Percentiles rank a stretch among this genome's conserved stretches.
Evolutionary conservation across 2,113 vertebrate species (phyloP).

Genomic region (Ornithorhynchus anatinus): DNA sequence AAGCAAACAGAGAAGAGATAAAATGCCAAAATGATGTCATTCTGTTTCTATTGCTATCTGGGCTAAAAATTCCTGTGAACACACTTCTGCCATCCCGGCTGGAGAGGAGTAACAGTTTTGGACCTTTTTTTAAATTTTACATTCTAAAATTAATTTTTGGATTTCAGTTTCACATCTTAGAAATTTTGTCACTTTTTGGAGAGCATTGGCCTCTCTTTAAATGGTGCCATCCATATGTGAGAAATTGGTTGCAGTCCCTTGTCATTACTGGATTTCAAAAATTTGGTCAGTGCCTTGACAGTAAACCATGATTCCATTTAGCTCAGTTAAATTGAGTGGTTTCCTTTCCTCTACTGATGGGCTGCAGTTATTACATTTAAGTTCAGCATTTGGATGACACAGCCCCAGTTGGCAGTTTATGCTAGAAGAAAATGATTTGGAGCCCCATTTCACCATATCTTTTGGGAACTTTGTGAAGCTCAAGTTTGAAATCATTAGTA

Average conservation of each 20-base stretch:
- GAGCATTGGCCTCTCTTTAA: no score
- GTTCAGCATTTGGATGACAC: no score
- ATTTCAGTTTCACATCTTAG: not conserved
- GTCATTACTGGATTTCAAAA: not conserved
- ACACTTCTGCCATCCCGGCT: slow-evolving; percentile 17
- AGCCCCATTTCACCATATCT: slow-evolving; percentile 14
- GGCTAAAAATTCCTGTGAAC: not conserved
- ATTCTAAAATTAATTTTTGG: not conserved
- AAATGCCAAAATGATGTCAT: slow-evolving; percentile 14
- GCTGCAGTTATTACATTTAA: no score
- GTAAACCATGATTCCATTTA: slow-evolving; percentile 1
- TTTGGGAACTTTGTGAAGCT: slow-evolving; percentile 25
- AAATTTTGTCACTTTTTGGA: no score
- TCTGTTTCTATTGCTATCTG: slow-evolving; percentile 15
- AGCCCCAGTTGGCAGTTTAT: not conserved
- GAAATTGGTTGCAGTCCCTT: not conserved
- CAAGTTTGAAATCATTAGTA: slow-evolving; percentile 13
- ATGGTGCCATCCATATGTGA: no score
- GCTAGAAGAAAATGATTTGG: slow-evolving; percentile 18
- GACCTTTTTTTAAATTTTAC: not conserved
- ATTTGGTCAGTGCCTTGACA: not conserved
- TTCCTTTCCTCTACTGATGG: slow-evolving; percentile 9
- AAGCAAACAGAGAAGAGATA: slow-evolving; percentile 28
- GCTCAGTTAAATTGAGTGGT: not conserved
- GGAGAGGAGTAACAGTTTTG: not conserved